Evolutionary conservation across 2,797 vertebrate genomes (phyloP).

Genomic region (Lophotriccus pileatus): DNA sequence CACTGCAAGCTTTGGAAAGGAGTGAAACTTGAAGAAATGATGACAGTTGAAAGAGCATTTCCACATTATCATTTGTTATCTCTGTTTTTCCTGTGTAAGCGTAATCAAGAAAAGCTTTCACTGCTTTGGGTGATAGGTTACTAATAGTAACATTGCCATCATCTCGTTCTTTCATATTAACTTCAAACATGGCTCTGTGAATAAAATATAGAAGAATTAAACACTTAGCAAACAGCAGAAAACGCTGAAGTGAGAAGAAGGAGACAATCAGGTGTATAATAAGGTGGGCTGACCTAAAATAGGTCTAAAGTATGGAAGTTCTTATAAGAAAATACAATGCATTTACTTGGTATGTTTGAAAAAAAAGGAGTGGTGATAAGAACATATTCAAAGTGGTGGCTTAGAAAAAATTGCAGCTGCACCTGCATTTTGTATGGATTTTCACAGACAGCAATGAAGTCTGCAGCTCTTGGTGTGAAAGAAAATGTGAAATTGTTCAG

Average conservation of each 20-base stretch:
- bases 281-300: neutral
- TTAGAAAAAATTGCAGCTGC: neutral
- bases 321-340: neutral
- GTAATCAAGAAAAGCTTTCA: slow-evolving; percentile 91
- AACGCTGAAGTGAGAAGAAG: neutral
- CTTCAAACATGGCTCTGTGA: slow-evolving; percentile 94
- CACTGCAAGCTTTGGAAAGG: slow-evolving; percentile 90
- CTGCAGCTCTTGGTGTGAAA: neutral
- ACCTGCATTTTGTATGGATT: neutral
- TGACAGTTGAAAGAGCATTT: slow-evolving; percentile 89
- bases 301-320: neutral
- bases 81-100: slow-evolving; percentile 90
- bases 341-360: neutral
- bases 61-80: slow-evolving; percentile 91
- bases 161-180: slow-evolving; percentile 92
- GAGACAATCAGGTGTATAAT: neutral
- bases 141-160: slow-evolving; percentile 89
- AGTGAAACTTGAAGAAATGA: slow-evolving; percentile 83
- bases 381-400: neutral
- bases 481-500: neutral
- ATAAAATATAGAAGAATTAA: slow-evolving; percentile 69
- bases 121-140: slow-evolving; percentile 84
- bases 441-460: neutral
- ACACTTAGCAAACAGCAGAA: neutral
- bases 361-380: neutral